A percentile compares a stretch with the other conserved stretches of the same genome.
phyloP scores from a whole-genome alignment of 2,113 vertebrate species.

The Ariopsis seemanni region DNA sequence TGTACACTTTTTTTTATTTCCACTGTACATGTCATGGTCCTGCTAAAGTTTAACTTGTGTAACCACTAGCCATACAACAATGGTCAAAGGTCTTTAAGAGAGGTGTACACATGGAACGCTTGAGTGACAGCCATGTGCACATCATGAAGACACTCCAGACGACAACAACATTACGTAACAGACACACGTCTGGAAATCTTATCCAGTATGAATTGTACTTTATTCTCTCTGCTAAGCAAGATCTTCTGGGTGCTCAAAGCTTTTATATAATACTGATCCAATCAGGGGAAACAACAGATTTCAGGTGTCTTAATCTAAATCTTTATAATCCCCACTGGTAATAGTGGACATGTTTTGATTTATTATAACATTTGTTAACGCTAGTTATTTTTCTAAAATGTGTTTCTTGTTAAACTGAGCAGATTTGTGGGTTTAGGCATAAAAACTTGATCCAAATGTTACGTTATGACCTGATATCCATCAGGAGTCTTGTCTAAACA shows the following conservation, averaged over 20 bases:
- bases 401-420: neutral
- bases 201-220: neutral
- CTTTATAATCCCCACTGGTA: neutral
- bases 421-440: constrained; percentile 2
- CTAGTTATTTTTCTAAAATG: neutral
- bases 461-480: neutral
- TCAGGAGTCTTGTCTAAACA: neutral
- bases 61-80: neutral
- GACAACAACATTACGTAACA: neutral
- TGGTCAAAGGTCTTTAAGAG: neutral
- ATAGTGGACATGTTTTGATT: neutral
- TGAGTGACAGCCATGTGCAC: too few species aligned
- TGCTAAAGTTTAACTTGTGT: neutral
- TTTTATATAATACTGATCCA: neutral
- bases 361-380: neutral
- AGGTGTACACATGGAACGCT: too few species aligned
- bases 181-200: neutral
- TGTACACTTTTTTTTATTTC: too few species aligned
- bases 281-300: neutral
- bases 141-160: neutral
- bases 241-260: neutral
- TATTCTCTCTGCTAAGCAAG: neutral
- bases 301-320: neutral
- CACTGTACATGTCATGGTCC: neutral
- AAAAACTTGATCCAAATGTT: neutral